A percentile compares a stretch with the other conserved stretches of the same genome.
These are phyloP conservation scores for Ranitomeya imitator DNA, from an alignment of 2,113 vertebrate species.

Conservation along the genomic window DNA sequence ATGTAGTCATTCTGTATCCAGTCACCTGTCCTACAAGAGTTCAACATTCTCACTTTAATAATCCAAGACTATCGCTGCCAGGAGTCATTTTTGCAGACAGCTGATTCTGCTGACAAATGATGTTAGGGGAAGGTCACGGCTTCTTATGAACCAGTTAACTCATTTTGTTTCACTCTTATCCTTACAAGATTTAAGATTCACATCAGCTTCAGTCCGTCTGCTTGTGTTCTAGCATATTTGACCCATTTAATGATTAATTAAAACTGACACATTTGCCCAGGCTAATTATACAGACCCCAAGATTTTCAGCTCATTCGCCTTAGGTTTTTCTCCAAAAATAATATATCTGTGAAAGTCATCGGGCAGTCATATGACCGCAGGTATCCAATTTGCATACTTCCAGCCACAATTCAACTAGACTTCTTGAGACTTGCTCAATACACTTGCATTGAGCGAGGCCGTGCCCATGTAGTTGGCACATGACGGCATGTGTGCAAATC, in stretches of 20 bases:
- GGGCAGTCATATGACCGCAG: too few species aligned
- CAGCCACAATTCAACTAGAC: too few species aligned
- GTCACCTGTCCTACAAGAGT: constrained; percentile 47
- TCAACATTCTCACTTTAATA: constrained; percentile 37
- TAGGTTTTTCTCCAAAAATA: neutral
- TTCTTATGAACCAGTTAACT: neutral
- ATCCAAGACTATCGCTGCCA: constrained; percentile 13
- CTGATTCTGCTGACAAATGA: constrained; percentile 41
- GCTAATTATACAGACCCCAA: neutral
- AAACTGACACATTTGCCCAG: neutral
- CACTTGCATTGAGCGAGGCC: too few species aligned
- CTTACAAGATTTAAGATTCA: neutral
- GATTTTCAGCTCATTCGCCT: neutral
- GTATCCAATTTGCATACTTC: too few species aligned
- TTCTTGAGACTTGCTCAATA: too few species aligned
- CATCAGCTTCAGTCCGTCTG: neutral
- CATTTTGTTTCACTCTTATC: constrained; percentile 3
- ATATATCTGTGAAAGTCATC: too few species aligned
- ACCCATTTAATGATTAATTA: neutral
- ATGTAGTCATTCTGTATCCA: constrained; percentile 35
- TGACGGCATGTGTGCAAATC: too few species aligned
- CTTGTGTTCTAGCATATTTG: neutral
- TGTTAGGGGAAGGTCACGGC: constrained; percentile 14
- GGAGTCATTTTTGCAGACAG: constrained; percentile 10
- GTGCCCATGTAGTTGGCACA: too few species aligned